A percentile compares a stretch with the other conserved stretches of the same genome.
Conservation (phyloP, 2,797 vertebrate genomes). For the Artibeus jamaicensis region DNA sequence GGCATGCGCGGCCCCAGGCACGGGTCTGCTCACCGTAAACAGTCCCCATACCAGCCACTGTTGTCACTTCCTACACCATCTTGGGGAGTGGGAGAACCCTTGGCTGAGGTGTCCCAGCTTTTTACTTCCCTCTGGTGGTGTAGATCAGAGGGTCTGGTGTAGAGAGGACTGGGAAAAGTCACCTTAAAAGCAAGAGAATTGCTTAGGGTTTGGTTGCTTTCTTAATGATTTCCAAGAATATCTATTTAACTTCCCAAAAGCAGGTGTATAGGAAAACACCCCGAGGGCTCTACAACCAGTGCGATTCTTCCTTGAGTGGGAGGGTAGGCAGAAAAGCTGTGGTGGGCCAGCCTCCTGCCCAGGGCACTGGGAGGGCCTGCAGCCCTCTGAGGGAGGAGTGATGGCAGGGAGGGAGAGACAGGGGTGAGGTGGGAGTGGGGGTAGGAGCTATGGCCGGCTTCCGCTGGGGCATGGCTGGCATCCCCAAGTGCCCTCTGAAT, state of each 20-base stretch:
- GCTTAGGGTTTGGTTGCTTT: neutral
- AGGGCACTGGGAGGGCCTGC: neutral
- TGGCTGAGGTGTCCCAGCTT: neutral
- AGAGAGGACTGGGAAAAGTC: neutral
- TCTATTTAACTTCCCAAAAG: neutral
- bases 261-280: neutral
- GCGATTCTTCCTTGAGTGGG: neutral
- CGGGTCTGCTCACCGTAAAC: neutral
- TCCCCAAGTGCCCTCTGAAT: neutral
- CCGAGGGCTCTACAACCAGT: neutral
- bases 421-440: neutral
- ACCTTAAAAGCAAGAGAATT: neutral
- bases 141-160: fast-evolving
- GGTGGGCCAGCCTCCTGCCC: neutral
- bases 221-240: neutral
- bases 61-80: neutral
- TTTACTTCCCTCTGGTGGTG: constrained; percentile 9
- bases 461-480: neutral
- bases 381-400: neutral
- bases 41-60: fast-evolving
- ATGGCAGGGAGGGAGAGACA: neutral
- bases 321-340: neutral
- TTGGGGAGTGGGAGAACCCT: neutral
- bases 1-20: neutral
- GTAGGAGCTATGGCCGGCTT: neutral